A percentile compares a stretch with the other conserved stretches of the same genome.
phyloP scores from a whole-genome alignment of 2,113 vertebrate species.

The Fukomys damarensis region DNA sequence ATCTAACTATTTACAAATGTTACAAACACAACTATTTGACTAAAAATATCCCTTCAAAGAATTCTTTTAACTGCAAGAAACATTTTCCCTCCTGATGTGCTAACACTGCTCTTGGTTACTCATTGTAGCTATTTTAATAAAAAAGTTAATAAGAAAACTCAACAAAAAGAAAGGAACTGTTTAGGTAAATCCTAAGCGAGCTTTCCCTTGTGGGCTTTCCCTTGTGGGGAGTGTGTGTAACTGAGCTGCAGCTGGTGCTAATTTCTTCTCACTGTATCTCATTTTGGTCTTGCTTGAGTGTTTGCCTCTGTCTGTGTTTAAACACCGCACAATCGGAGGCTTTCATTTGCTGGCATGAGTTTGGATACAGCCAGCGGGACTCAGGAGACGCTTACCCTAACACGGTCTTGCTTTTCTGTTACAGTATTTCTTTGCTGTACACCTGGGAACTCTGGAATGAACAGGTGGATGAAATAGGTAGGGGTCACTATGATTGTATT shows the following conservation, averaged over 20 bases:
- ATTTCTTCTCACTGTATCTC: conserved; percentile 68
- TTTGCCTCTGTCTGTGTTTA: conserved; percentile 33
- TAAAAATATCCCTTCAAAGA: not conserved
- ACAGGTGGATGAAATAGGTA: not conserved
- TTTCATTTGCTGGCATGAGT: conserved; percentile 25
- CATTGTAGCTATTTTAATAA: conserved; percentile 65
- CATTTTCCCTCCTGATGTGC: not conserved
- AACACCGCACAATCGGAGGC: not conserved
- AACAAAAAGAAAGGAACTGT: conserved; percentile 62
- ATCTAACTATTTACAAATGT: not conserved
- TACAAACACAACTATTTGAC: conserved; percentile 37
- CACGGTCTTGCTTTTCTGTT: not conserved
- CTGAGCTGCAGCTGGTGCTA: conserved; percentile 74
- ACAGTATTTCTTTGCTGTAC: not conserved
- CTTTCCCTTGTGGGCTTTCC: conserved; percentile 63
- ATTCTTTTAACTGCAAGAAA: conserved; percentile 17
- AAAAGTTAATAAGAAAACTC: conserved; percentile 73
- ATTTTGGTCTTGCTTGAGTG: conserved; percentile 19
- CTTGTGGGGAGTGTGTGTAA: conserved; percentile 66
- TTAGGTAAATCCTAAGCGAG: conserved; percentile 71
- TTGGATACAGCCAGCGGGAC: not conserved
- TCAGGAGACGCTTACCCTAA: not conserved
- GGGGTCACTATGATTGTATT: not conserved
- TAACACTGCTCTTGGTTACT: conserved; percentile 41
- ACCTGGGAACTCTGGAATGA: not conserved